Conservation (phyloP, 2,888 invertebrate species). For the Eupithecia inturbata region DNA sequence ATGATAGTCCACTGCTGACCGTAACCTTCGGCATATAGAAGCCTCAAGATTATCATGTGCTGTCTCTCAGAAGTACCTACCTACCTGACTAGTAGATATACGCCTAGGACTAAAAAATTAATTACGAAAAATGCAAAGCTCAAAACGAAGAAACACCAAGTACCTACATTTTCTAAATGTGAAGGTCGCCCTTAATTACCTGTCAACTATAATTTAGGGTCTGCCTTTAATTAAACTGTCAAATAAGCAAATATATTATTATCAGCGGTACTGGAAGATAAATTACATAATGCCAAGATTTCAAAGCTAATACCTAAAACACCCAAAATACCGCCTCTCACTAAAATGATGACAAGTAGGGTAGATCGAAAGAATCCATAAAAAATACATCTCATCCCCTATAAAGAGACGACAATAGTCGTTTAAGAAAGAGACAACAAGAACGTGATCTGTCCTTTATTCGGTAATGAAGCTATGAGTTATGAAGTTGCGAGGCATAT, state of each 20-base stretch:
- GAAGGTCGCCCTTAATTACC: not conserved
- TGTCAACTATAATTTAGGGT: slow-evolving; percentile 2
- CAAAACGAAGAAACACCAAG: not conserved
- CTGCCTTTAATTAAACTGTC: slow-evolving; percentile 2
- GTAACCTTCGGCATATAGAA: no score
- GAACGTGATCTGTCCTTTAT: slow-evolving; percentile 71
- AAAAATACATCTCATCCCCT: slow-evolving; percentile 27
- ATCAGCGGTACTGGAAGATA: not conserved
- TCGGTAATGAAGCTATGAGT: slow-evolving; percentile 30
- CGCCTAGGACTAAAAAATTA: not conserved
- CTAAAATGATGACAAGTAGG: slow-evolving; percentile 31
- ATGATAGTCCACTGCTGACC: no score
- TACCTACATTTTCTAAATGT: not conserved
- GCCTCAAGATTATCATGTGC: no score
- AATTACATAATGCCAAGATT: not conserved
- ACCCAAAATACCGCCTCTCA: not conserved
- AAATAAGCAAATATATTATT: not conserved
- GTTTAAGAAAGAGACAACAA: slow-evolving; percentile 44
- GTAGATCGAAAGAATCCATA: slow-evolving; percentile 34
- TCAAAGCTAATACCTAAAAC: not conserved
- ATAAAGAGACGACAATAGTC: slow-evolving; percentile 24
- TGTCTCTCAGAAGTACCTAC: no score
- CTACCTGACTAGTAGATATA: no score
- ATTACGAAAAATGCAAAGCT: not conserved
- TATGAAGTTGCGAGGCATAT: slow-evolving; percentile 62